A percentile compares a stretch with the other conserved stretches of the same genome.
Evolutionary conservation across 2,888 invertebrate genomes (phyloP).

Genomic region (Linyphia triangularis): DNA sequence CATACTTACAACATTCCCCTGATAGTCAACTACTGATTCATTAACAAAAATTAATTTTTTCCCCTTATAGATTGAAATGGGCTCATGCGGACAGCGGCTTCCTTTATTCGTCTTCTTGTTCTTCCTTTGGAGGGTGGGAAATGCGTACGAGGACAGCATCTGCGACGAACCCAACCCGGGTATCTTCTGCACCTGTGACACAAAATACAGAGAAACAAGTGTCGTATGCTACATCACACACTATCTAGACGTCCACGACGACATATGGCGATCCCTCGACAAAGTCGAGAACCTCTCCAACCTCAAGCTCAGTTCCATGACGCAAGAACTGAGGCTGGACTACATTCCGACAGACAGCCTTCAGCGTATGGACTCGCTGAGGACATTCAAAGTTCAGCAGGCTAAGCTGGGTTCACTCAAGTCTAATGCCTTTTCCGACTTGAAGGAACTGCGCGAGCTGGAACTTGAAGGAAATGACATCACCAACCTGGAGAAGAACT

Average conservation of each 20-base stretch:
- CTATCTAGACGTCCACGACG: neutral
- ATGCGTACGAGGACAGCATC: constrained; percentile 22
- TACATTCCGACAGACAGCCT: constrained; percentile 55
- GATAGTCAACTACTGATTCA: no score
- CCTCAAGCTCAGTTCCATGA: constrained; percentile 33
- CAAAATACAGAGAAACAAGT: constrained; percentile 10
- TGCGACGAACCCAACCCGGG: constrained; percentile 30
- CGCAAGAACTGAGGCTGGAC: neutral
- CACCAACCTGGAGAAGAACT: constrained; percentile 5
- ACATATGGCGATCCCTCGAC: constrained; percentile 43
- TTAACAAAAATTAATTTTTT: neutral
- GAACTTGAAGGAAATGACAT: constrained; percentile 62
- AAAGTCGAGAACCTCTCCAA: constrained; percentile 20
- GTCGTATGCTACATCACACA: constrained; percentile 25
- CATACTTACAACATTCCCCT: no score
- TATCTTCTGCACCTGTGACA: constrained; percentile 36
- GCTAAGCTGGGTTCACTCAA: constrained; percentile 36
- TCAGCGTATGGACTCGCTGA: constrained; percentile 6
- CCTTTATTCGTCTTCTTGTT: neutral
- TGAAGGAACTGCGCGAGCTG: constrained; percentile 43
- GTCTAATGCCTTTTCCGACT: constrained; percentile 22
- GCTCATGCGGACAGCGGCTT: neutral
- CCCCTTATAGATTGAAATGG: constrained; percentile 42
- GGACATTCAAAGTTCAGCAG: constrained; percentile 41
- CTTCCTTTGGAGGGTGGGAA: neutral